phyloP scores from a whole-genome alignment of 1,140 invertebrate species.

The Alviniconcha marisindica region DNA sequence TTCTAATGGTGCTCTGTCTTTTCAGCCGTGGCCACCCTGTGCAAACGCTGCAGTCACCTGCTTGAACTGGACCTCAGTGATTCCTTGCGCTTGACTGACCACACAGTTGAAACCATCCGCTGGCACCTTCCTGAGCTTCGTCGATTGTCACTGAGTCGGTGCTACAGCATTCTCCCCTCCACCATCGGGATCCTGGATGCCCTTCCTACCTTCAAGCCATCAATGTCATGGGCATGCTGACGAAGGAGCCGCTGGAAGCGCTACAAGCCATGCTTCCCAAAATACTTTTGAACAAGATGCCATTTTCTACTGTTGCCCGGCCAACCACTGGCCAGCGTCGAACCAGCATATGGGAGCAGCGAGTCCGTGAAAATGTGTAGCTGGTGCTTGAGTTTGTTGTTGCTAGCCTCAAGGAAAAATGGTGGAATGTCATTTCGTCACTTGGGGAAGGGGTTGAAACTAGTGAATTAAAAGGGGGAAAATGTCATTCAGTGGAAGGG shows the following conservation, averaged over 20 bases:
- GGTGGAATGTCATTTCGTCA: no score
- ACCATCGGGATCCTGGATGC: conserved; percentile 71
- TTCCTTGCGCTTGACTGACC: conserved; percentile 83
- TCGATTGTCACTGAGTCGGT: conserved; percentile 88
- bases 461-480: no score
- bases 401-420: no score
- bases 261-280: conserved; percentile 79
- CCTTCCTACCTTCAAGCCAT: conserved; percentile 81
- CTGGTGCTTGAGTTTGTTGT: background rate
- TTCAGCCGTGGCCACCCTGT: conserved; percentile 83
- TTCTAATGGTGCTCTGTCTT: conserved; percentile 37
- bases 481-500: no score
- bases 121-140: conserved; percentile 82
- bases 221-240: conserved; percentile 87
- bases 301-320: conserved; percentile 88
- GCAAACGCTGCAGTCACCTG: conserved; percentile 83
- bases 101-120: conserved; percentile 79
- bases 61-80: conserved; percentile 91
- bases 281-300: conserved; percentile 83
- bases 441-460: no score
- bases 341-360: conserved; percentile 91
- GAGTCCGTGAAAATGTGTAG: conserved; percentile 84
- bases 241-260: conserved; percentile 78
- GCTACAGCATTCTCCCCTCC: conserved; percentile 85
- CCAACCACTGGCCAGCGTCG: conserved; percentile 90